Evolutionary conservation across 2,113 vertebrate genomes (phyloP), one percentile per base, ranked within the genome.

Genomic region (Sebastes schlegelii): DNA sequence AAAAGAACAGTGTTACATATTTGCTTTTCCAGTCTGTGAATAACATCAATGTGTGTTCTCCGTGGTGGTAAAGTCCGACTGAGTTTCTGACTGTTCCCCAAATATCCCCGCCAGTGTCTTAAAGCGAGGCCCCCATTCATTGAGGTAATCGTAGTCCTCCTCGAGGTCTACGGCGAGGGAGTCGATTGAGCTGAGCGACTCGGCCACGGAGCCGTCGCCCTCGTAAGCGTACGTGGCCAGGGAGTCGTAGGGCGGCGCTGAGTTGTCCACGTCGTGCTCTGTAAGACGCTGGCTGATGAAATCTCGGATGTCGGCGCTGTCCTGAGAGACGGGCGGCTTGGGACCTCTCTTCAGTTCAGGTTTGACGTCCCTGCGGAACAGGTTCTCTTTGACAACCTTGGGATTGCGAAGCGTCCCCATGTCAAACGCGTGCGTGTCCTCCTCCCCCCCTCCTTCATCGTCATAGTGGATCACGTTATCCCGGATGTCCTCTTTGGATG

Each of bases 401-500:
- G 98, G 98, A 84, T 99, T 99, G 79, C 98, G 96, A 67, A 99
- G 96, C 3, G 98, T 98, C 21, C 98, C 97, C 49, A 99, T 99
- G 93, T 99, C 98, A 0, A 99, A 99, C 13, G 98, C 98, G 67
- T 99, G 98, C 3, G 98, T 99, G 93, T 99, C 98, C 83, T 99
- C 98, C 82, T 99, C 98, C 0, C 98, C 98, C 0, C 98, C 98
- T 48, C 98, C 98, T 90, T 99, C 98, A 23, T 99, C 98, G 72
- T 99, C 98, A 1, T 99, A 99, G 90, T 99, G 98, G 91, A 99
- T 99, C 54, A 99, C 98, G 2, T 99, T 99, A 89, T 99, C 98
- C 77, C 98, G 95, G 90, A 99, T 96, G 89, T 99, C 98, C 94
- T 99, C 98, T 80, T 99, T 99, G 34, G 98, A 99, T 0, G 98